Evolutionary conservation across 2,888 invertebrate genomes (phyloP), one percentile per base, ranked within the genome.

Genomic region (Epirrhoe tristata): DNA sequence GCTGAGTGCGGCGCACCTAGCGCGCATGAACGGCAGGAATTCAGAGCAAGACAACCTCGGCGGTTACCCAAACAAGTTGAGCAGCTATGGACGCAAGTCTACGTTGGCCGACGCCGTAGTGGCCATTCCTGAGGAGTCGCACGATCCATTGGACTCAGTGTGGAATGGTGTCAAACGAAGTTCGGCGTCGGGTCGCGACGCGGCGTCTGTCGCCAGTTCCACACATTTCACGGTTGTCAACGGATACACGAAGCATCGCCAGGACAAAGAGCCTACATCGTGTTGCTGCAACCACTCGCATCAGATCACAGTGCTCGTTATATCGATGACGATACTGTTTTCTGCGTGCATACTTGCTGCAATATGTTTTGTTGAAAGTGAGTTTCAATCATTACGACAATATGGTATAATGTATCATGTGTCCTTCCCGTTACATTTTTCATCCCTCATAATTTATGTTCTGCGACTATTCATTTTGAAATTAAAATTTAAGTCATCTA

Each of bases 151-250:
- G 8, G 93, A 93, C 74, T 81, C 86, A 5, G 87, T 89, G 70
- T 94, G 94, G 94, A 87, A 81, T 54, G 93, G 90, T 36, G 93
- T 94, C n/a, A 94, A 93, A 73, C 79, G 91, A 52, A 88, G 86
- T 31, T 85, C 90, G 1, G 85, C 84, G 65, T 95, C 96, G 36
- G 94, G 74, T 24, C 86, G 86, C 53, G 97, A 97, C 85, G 94
- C 95, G 58, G 94, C 95, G 66, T 97, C 97, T 48, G 94, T 97
- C 68, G 97, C 97, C 60, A 97, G 97, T 89, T 97, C 97, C 69
- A 97, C 96, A 81, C 97, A 97, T 88, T 97, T 97, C 85, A 97
- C 97, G 10, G 96, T 97, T 63, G 96, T 97, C 69, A 97, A 97
- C 84, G 96, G 96, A 63, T 95, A 96, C 77, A 95, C 95, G 62